phyloP scores from a whole-genome alignment of 2,797 vertebrate genomes.

The Acrossocheilus fasciatus region DNA sequence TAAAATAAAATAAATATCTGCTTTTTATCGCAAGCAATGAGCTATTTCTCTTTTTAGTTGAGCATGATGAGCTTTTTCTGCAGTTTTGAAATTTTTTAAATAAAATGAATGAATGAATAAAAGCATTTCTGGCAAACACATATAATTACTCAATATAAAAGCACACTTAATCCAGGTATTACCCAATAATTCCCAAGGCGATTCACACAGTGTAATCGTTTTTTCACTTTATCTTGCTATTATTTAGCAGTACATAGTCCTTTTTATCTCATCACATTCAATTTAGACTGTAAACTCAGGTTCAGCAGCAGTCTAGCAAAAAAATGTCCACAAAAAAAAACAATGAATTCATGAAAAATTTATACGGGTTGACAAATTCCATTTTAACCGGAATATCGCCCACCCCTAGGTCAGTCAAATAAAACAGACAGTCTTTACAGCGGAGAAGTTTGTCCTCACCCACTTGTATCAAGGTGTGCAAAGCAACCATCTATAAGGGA shows the following conservation, averaged over 20 bases:
- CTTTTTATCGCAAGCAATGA: too few species aligned
- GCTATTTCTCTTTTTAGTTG: neutral
- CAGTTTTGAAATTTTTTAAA: neutral
- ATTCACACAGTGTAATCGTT: neutral
- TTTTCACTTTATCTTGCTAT: neutral
- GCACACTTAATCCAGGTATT: neutral
- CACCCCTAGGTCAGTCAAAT: neutral
- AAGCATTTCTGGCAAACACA: neutral
- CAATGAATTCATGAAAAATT: neutral
- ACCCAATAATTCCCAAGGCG: neutral
- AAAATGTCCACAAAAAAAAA: neutral
- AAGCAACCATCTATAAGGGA: slow-evolving; percentile 49
- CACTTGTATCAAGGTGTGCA: slow-evolving; percentile 24
- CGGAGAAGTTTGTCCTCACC: neutral
- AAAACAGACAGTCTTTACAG: slow-evolving; percentile 8
- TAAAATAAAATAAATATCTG: too few species aligned
- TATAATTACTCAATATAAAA: neutral
- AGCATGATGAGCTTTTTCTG: neutral
- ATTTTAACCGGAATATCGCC: neutral
- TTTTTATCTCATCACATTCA: slow-evolving; percentile 1
- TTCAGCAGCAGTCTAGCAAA: neutral
- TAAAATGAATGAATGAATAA: neutral
- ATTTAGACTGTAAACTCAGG: neutral
- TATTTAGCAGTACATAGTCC: neutral
- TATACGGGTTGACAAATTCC: neutral